Conservation (phyloP, 2,113 vertebrate genomes). For the Psettodes erumei region DNA sequence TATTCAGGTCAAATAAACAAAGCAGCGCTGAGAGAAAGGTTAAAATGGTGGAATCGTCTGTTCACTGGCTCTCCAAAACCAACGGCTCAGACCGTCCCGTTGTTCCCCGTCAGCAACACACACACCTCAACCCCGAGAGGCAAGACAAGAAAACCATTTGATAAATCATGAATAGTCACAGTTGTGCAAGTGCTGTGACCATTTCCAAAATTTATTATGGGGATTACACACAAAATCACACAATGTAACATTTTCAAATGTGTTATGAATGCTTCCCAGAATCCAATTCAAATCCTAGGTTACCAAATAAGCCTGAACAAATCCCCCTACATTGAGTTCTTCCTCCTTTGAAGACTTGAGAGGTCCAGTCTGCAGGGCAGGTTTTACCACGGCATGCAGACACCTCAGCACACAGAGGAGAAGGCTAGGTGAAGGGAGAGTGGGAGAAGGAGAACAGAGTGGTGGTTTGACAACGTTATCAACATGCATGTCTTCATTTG, state of each 20-base stretch:
- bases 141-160: constrained; percentile 80
- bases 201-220: constrained; percentile 84
- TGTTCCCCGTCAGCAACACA: constrained; percentile 48
- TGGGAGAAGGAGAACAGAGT: neutral
- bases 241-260: constrained; percentile 86
- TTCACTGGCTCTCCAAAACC: constrained; percentile 12
- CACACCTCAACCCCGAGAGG: constrained; percentile 72
- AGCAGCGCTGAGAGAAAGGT: constrained; percentile 50
- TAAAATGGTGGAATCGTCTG: constrained; percentile 36
- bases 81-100: constrained; percentile 14
- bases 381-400: constrained; percentile 77
- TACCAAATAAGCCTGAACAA: constrained; percentile 88
- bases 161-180: constrained; percentile 83
- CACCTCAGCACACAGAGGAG: constrained; percentile 72
- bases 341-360: constrained; percentile 85
- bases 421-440: constrained; percentile 38
- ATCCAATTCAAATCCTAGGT: constrained; percentile 88
- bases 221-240: constrained; percentile 86
- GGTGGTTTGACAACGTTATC: constrained; percentile 2
- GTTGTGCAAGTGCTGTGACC: constrained; percentile 79
- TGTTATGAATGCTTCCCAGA: constrained; percentile 85
- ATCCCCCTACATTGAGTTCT: constrained; percentile 84
- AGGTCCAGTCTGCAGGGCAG: constrained; percentile 86
- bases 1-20: constrained; percentile 69
- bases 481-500: constrained; percentile 47